Evolutionary conservation across 2,797 vertebrate species (phyloP).

Genomic region (Epinephelus coioides): DNA sequence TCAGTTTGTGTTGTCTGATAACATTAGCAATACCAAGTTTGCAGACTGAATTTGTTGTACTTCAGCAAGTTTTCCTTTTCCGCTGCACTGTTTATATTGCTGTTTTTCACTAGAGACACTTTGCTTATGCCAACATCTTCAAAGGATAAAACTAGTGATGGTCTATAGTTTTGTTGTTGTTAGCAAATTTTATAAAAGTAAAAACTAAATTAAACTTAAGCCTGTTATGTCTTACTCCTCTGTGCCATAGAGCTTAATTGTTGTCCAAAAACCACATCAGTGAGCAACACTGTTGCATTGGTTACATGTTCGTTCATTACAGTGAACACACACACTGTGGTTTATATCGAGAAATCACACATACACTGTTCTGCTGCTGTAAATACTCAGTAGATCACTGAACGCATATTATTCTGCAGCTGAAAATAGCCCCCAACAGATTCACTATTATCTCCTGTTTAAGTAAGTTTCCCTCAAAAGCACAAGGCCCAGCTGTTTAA

Average conservation of each 20-base stretch:
- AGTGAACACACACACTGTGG: too few species aligned
- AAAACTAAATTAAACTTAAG: neutral
- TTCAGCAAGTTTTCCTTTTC: neutral
- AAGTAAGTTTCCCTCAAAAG: neutral
- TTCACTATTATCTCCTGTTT: neutral
- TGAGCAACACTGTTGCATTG: neutral
- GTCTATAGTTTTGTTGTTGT: neutral
- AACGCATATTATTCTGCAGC: neutral
- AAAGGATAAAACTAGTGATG: neutral
- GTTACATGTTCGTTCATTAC: neutral
- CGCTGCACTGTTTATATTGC: neutral
- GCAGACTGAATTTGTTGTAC: too few species aligned
- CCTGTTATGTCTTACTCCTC: neutral
- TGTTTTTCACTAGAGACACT: neutral
- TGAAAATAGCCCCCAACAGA: constrained; percentile 2
- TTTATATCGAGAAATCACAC: too few species aligned
- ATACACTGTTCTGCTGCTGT: neutral
- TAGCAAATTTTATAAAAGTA: neutral
- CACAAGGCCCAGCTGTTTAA: neutral
- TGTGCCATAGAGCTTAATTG: neutral
- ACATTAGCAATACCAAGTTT: constrained; percentile 7
- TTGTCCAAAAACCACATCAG: constrained; percentile 1
- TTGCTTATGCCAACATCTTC: neutral
- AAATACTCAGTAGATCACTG: neutral
- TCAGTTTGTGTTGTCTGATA: neutral